Evolutionary conservation across 2,888 invertebrate genomes (phyloP).

Genomic region (Eilema griseolum): DNA sequence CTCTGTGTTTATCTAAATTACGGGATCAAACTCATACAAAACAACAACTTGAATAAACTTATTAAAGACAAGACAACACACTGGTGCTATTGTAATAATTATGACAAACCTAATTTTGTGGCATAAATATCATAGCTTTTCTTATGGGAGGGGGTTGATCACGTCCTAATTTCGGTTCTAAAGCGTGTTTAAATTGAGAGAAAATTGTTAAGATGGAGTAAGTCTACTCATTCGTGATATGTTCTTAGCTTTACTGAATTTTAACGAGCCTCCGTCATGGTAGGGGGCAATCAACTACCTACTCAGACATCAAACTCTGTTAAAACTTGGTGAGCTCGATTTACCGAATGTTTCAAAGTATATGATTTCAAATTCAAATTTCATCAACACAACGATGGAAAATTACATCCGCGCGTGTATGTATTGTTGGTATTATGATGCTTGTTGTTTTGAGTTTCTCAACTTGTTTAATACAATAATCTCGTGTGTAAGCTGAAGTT

Average conservation of each 20-base stretch:
- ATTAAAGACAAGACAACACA: slow-evolving; percentile 42
- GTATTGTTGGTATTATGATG: slow-evolving; percentile 26
- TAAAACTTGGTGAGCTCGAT: slow-evolving; percentile 56
- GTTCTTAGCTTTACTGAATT: slow-evolving; percentile 69
- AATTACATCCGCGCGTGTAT: slow-evolving; percentile 28
- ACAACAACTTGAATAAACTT: slow-evolving; percentile 55
- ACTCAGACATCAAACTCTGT: slow-evolving; percentile 51
- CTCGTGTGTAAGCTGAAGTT: neutral
- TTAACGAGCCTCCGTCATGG: slow-evolving; percentile 54
- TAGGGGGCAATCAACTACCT: slow-evolving; percentile 44
- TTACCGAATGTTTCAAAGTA: slow-evolving; percentile 39
- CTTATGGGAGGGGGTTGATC: slow-evolving; percentile 24
- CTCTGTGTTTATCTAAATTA: slow-evolving; percentile 47
- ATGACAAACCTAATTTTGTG: slow-evolving; percentile 64
- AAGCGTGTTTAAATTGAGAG: slow-evolving; percentile 62
- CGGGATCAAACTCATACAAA: slow-evolving; percentile 45
- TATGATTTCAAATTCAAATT: slow-evolving; percentile 45
- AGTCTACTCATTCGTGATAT: slow-evolving; percentile 65
- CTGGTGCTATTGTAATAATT: slow-evolving; percentile 57
- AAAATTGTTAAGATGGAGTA: slow-evolving; percentile 66
- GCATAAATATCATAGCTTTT: slow-evolving; percentile 54
- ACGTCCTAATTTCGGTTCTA: slow-evolving; percentile 61
- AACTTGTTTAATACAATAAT: neutral
- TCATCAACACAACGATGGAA: slow-evolving; percentile 15
- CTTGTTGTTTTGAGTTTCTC: slow-evolving; percentile 11